Evolutionary conservation across 1,140 invertebrate species (phyloP).

Genomic region (Eulimnadia texana): DNA sequence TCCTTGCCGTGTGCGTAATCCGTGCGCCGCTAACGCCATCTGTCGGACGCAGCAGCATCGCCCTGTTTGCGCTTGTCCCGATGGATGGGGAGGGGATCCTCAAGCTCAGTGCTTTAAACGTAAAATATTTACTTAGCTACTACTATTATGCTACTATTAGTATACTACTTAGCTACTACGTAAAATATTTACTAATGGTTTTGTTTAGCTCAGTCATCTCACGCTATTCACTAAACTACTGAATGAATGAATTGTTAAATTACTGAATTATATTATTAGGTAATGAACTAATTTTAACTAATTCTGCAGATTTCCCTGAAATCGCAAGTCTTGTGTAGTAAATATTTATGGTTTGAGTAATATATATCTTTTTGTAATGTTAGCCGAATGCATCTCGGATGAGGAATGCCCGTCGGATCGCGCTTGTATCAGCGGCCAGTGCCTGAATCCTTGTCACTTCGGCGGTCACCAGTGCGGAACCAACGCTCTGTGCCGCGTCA

Average conservation of each 20-base stretch:
- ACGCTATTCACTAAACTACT: no score
- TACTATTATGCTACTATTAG: not conserved
- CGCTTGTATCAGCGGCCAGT: slow-evolving; percentile 58
- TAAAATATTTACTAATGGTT: slow-evolving; percentile 53
- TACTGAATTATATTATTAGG: no score
- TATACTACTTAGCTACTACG: slow-evolving; percentile 34
- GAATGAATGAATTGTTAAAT: no score
- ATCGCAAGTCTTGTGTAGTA: no score
- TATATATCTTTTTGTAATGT: slow-evolving; percentile 50
- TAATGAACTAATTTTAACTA: no score
- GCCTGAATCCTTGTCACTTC: slow-evolving; percentile 55
- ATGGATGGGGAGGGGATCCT: slow-evolving; percentile 72
- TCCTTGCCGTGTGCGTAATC: slow-evolving; percentile 55
- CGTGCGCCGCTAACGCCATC: slow-evolving; percentile 61
- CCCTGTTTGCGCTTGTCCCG: slow-evolving; percentile 62
- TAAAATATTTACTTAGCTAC: slow-evolving; percentile 34
- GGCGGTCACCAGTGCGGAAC: slow-evolving; percentile 51
- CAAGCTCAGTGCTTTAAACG: slow-evolving; percentile 70
- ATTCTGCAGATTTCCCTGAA: no score
- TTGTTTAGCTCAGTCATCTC: slow-evolving; percentile 73
- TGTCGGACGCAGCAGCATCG: slow-evolving; percentile 56
- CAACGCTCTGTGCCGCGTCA: slow-evolving; percentile 56
- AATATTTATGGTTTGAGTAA: slow-evolving; percentile 59
- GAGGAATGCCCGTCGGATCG: slow-evolving; percentile 74
- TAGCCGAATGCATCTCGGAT: slow-evolving; percentile 68